phyloP scores from a whole-genome alignment of 2,113 vertebrate species.

The Pollachius pollachius region DNA sequence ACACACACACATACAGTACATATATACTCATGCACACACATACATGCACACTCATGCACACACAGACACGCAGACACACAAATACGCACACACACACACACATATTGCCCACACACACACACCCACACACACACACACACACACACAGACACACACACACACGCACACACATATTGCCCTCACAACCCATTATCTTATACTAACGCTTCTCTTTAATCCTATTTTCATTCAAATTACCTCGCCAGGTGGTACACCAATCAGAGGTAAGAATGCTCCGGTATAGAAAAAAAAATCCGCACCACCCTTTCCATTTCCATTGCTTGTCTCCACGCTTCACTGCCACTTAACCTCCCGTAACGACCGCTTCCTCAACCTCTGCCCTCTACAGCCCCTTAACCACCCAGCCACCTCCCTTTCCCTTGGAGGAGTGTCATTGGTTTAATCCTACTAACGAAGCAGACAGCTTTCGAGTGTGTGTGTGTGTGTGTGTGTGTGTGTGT shows the following conservation, averaged over 20 bases:
- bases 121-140: not conserved
- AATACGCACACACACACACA: not conserved
- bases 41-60: not conserved
- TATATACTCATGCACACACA: not conserved
- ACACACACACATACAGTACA: too few relatives aligned
- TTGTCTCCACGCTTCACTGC: constrained; percentile 73
- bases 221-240: constrained; percentile 99
- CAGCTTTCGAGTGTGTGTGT: not conserved
- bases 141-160: not conserved
- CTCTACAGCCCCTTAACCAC: constrained; percentile 12
- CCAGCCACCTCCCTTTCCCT: not conserved
- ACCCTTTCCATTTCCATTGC: constrained; percentile 45
- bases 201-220: constrained; percentile 97
- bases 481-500: not conserved
- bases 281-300: constrained; percentile 74
- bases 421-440: constrained; percentile 35
- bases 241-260: constrained; percentile 99
- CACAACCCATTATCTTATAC: constrained; percentile 73
- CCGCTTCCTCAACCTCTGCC: constrained; percentile 58
- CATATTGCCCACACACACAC: not conserved
- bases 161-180: not conserved
- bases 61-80: not conserved
- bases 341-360: constrained; percentile 60
- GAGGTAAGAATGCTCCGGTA: constrained; percentile 98
- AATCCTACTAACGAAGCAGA: not conserved